Conservation (phyloP, 2,888 invertebrate genomes). For the Merodon equestris region DNA sequence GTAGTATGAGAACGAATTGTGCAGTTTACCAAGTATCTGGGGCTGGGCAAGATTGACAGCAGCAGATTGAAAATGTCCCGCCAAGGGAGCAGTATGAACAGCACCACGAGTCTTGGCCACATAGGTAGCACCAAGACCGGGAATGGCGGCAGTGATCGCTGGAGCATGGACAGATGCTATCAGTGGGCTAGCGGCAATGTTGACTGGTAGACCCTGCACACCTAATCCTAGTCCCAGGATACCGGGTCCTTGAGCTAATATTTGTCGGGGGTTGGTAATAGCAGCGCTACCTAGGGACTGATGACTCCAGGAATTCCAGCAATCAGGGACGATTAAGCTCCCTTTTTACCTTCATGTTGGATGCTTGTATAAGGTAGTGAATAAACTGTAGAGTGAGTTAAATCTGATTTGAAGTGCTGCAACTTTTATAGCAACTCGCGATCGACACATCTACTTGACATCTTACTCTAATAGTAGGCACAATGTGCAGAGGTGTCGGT, state of each 20-base stretch:
- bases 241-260: constrained; percentile 61
- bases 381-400: constrained; percentile 52
- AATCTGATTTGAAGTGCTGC: constrained; percentile 53
- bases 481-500: no score
- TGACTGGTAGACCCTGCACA: constrained; percentile 71
- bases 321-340: constrained; percentile 76
- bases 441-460: constrained; percentile 51
- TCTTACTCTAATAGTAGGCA: no score
- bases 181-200: constrained; percentile 58
- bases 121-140: constrained; percentile 76
- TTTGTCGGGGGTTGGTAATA: constrained; percentile 42
- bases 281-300: constrained; percentile 3
- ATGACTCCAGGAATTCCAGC: constrained; percentile 58
- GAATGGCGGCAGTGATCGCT: constrained; percentile 77
- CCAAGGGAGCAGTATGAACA: constrained; percentile 77
- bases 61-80: constrained; percentile 77
- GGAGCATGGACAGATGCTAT: no score
- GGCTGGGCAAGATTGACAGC: constrained; percentile 77
- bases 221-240: no score
- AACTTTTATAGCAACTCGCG: constrained; percentile 54
- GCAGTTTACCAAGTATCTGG: constrained; percentile 75
- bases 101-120: no score
- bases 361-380: constrained; percentile 39
- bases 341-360: constrained; percentile 70
- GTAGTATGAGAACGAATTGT: no score